Evolutionary conservation across 2,888 invertebrate species (phyloP).

Genomic region (Ernsta delagoae): DNA sequence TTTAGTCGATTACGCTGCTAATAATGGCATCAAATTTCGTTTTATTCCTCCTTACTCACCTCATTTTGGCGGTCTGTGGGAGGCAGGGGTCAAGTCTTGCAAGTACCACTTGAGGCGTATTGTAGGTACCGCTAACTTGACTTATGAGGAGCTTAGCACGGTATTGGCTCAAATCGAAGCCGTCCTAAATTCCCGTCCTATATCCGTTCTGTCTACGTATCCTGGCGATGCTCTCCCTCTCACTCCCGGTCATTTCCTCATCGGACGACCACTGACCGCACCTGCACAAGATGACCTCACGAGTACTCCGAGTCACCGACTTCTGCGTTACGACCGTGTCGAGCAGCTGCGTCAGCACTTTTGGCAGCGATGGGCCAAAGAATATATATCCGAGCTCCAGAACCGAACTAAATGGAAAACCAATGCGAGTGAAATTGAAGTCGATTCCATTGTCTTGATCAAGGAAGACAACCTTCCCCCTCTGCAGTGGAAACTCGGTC

Average conservation of each 20-base stretch:
- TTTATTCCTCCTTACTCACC: background rate
- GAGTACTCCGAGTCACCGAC: background rate
- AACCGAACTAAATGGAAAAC: background rate
- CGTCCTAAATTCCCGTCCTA: background rate
- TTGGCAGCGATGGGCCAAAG: background rate
- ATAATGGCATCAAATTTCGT: background rate
- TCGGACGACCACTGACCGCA: background rate
- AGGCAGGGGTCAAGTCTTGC: background rate
- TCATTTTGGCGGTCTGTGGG: conserved; percentile 1
- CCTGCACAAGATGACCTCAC: background rate
- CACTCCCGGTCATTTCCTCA: background rate
- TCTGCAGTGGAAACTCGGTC: background rate
- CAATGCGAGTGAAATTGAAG: background rate
- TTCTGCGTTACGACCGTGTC: background rate
- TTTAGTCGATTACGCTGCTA: background rate
- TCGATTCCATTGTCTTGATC: background rate
- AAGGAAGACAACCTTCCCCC: background rate
- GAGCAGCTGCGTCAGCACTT: background rate
- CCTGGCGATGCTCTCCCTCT: background rate
- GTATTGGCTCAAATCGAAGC: background rate
- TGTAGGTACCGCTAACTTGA: background rate
- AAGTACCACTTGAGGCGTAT: background rate
- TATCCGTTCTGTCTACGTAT: background rate
- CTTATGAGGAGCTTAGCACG: background rate
- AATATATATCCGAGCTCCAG: background rate